Conservation (phyloP, 2,113 vertebrate species). For the Bujurquina vittata region DNA sequence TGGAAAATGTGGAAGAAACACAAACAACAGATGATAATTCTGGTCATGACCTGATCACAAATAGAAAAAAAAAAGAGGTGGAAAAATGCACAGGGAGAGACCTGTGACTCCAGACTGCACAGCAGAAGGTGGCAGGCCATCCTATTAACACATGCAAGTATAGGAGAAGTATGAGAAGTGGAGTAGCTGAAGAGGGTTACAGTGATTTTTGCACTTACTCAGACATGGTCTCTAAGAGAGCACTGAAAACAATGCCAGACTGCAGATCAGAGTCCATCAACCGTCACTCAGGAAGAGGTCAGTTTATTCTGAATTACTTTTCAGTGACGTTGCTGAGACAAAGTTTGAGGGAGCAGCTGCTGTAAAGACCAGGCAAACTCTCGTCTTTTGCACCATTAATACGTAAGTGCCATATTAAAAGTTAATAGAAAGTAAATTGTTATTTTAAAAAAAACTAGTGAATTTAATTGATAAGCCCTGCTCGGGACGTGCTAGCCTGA, state of each 20-base stretch:
- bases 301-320: neutral
- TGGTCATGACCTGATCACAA: neutral
- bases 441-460: neutral
- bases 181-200: neutral
- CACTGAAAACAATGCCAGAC: neutral
- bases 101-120: neutral
- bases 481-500: neutral
- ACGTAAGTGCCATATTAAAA: neutral
- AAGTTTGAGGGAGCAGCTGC: too few species aligned
- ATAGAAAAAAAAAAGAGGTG: slow-evolving; percentile 12
- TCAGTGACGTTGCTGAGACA: neutral
- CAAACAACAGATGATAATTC: slow-evolving; percentile 1
- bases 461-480: neutral
- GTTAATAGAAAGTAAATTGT: neutral
- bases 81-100: neutral
- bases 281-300: neutral
- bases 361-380: neutral
- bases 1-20: neutral
- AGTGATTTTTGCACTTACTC: neutral
- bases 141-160: slow-evolving; percentile 17
- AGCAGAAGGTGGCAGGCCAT: slow-evolving; percentile 22
- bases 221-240: neutral
- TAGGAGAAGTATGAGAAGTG: slow-evolving; percentile 8
- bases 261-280: neutral
- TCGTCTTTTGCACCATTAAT: neutral